Evolutionary conservation across 2,113 vertebrate species (phyloP).

Genomic region (Phoxinus phoxinus): DNA sequence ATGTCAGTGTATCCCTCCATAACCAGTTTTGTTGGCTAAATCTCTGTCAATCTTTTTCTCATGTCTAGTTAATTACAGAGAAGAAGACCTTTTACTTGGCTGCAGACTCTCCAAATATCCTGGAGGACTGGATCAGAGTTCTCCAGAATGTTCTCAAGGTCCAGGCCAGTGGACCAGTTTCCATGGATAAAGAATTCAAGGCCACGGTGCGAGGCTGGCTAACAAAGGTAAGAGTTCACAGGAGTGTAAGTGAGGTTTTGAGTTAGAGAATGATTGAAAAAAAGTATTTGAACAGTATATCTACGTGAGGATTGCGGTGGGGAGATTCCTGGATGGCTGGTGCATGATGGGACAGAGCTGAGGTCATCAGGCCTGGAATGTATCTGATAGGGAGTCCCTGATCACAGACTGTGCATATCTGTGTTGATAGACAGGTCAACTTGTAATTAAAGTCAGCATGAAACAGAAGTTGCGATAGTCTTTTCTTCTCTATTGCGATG

Average conservation of each 20-base stretch:
- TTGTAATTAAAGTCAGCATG: constrained; percentile 20
- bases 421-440: too few relatives aligned
- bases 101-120: constrained; percentile 88
- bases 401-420: not conserved
- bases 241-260: not conserved
- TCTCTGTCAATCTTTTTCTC: not conserved
- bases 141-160: constrained; percentile 88
- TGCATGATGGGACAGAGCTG: constrained; percentile 64
- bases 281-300: not conserved
- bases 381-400: constrained; percentile 28
- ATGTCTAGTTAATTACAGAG: constrained; percentile 82
- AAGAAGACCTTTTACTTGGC: constrained; percentile 89
- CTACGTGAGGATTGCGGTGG: constrained; percentile 32
- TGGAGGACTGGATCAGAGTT: constrained; percentile 91
- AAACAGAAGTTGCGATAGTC: too few relatives aligned
- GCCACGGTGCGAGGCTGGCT: constrained; percentile 86
- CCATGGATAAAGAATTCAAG: constrained; percentile 76
- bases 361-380: constrained; percentile 62
- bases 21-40: not conserved
- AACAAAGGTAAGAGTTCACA: constrained; percentile 80
- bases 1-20: not conserved
- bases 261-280: not conserved
- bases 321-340: constrained; percentile 57
- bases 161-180: constrained; percentile 76
- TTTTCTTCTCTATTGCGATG: too few relatives aligned